These are phyloP conservation scores for Gymnothorax javanicus DNA, from an alignment of 2,797 vertebrate species.

Conservation along the genomic window DNA sequence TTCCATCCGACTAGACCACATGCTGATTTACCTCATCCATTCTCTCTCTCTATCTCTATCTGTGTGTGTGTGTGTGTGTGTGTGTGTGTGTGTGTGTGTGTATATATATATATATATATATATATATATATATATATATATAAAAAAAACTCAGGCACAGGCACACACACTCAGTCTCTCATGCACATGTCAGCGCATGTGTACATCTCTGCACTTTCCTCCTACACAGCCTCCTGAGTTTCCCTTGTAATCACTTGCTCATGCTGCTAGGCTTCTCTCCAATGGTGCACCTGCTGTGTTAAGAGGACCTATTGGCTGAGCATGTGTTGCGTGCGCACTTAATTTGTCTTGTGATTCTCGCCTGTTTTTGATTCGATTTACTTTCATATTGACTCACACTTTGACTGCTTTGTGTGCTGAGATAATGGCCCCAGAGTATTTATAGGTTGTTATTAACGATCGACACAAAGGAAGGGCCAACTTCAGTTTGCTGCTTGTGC, in stretches of 20 bases:
- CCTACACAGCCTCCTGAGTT: not conserved
- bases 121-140: too few species aligned
- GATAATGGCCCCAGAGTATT: not conserved
- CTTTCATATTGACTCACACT: not conserved
- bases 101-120: too few species aligned
- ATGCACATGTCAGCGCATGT: not conserved
- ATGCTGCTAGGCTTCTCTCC: constrained; percentile 35
- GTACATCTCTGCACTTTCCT: not conserved
- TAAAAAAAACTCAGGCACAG: too few species aligned
- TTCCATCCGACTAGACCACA: not conserved
- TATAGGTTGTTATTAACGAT: not conserved
- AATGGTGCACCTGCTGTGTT: constrained; percentile 7
- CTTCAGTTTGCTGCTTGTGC: not conserved
- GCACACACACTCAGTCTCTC: not conserved
- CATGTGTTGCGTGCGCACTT: not conserved
- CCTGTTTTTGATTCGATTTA: not conserved
- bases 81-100: too few species aligned
- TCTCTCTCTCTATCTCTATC: too few species aligned
- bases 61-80: too few species aligned
- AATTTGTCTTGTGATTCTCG: not conserved
- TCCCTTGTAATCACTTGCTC: constrained; percentile 36
- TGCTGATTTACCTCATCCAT: not conserved
- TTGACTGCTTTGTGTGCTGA: not conserved
- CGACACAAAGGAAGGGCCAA: not conserved
- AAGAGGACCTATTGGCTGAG: not conserved